Evolutionary conservation across 2,888 invertebrate genomes (phyloP), one percentile per base, ranked within the genome.

Genomic region (Gisinianus flammeolus): DNA sequence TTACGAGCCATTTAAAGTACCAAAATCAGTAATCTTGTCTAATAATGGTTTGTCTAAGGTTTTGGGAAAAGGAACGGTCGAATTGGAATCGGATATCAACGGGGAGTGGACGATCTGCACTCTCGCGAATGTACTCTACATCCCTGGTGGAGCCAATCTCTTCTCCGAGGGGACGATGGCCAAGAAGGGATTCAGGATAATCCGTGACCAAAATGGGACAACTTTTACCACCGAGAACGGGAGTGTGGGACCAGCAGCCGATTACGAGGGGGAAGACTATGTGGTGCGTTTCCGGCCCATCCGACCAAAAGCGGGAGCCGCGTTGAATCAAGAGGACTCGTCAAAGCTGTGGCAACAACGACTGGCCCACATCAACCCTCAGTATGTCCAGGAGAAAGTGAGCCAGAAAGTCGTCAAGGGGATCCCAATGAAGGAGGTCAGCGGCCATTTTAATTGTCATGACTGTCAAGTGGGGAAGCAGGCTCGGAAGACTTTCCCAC

Each of bases 331-430:
- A 30, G 4, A 31, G 19, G 5, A 2, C 6, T 4, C 19, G 2
- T 31, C 72, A 2, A 64, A 35, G 64, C 19, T 56, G 0, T 76
- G 72, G 76, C 79, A 79, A 35, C 26, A 79, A 0, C 44, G 80
- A 16, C 33, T 79, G 1, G 10, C 26, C 22, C 82, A 81, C 33
- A 56, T 77, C 6, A 81, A 80, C 66, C 26, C 64, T 6, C 22
- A 76, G 0, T 77, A 79, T 33, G 68, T 82, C 12, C 19, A 72
- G 12, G 58, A 79, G 0, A 70, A 76, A 10, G 78, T 35, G 0
- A 78, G 76, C 22, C 35, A 66, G 44, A 71, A 62, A 0, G 80
- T 80, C 24, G 79, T 58, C 6, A 52, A 0, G 0, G 82, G 82
- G 16, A 19, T 82, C 6, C 0, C 30, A 1, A n/a, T 28, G 16